A percentile compares a stretch with the other conserved stretches of the same genome.
These are phyloP conservation scores for Pelosia muscerda DNA, from an alignment of 2,888 invertebrate species.

Conservation along the genomic window DNA sequence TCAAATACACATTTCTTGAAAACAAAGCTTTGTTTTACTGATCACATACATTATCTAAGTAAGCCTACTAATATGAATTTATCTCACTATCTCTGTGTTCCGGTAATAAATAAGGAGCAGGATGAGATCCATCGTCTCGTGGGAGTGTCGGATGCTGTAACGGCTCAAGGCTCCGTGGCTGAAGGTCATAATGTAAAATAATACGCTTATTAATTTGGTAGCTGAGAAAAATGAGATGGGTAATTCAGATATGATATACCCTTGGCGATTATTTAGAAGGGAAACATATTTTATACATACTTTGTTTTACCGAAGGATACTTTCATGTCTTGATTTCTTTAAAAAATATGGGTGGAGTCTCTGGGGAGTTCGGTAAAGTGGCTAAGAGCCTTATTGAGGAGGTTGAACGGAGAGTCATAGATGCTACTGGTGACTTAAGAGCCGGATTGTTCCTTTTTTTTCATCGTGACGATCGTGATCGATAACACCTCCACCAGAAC, in stretches of 20 bases:
- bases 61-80: conserved; percentile 32
- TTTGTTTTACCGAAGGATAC: neutral
- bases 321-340: neutral
- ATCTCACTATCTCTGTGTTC: conserved; percentile 28
- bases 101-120: conserved; percentile 40
- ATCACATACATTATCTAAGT: conserved; percentile 11
- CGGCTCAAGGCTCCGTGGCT: conserved; percentile 21
- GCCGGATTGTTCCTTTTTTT: no score
- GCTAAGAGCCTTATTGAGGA: no score
- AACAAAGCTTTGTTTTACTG: neutral
- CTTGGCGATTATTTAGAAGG: neutral
- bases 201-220: conserved; percentile 20
- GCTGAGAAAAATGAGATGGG: conserved; percentile 9
- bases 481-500: no score
- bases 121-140: conserved; percentile 37
- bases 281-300: neutral
- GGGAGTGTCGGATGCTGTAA: conserved; percentile 42
- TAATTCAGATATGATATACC: conserved; percentile 3
- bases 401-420: no score
- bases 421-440: no score
- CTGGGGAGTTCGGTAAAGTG: no score
- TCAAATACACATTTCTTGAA: neutral
- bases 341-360: no score
- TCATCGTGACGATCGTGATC: no score
- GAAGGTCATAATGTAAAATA: conserved; percentile 27